Conservation (phyloP, 2,888 invertebrate genomes). For the Adelognathus sp. region DNA sequence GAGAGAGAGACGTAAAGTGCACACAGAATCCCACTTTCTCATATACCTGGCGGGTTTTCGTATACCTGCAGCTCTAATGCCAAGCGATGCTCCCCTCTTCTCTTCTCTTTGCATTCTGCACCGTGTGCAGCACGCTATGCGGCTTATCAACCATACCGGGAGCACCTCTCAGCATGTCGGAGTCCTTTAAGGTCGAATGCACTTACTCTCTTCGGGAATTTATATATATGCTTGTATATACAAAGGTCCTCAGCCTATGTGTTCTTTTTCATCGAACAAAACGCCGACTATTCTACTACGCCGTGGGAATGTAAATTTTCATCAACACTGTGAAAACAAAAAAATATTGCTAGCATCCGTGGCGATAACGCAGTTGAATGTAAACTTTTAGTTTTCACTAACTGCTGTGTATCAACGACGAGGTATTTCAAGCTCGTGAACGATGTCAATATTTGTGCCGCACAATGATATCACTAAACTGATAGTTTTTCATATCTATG, state of each 20-base stretch:
- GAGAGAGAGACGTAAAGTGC: not conserved
- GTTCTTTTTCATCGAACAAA: conserved; percentile 57
- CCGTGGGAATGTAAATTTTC: conserved; percentile 57
- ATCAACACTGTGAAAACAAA: conserved; percentile 23
- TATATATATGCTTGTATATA: too few species aligned
- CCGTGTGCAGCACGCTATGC: not conserved
- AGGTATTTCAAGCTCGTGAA: too few species aligned
- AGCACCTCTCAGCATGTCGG: not conserved
- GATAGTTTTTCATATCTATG: too few species aligned
- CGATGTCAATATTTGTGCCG: too few species aligned
- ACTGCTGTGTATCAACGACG: too few species aligned
- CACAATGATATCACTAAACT: too few species aligned
- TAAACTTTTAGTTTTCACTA: not conserved
- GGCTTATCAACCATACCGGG: conserved; percentile 10
- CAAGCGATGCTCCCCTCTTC: not conserved
- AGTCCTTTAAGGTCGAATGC: conserved; percentile 23
- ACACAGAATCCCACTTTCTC: not conserved
- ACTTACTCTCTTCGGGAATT: conserved; percentile 10
- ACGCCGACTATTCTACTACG: conserved; percentile 20
- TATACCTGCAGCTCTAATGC: conserved; percentile 1
- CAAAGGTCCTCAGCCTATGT: not conserved
- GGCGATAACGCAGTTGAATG: not conserved
- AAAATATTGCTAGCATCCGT: conserved; percentile 7
- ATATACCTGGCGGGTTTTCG: not conserved
- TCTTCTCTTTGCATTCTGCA: not conserved